Percentiles rank a stretch among this genome's conserved stretches.
These are phyloP conservation scores for Volucella inflata DNA, from an alignment of 2,888 invertebrate species.

Conservation along the genomic window DNA sequence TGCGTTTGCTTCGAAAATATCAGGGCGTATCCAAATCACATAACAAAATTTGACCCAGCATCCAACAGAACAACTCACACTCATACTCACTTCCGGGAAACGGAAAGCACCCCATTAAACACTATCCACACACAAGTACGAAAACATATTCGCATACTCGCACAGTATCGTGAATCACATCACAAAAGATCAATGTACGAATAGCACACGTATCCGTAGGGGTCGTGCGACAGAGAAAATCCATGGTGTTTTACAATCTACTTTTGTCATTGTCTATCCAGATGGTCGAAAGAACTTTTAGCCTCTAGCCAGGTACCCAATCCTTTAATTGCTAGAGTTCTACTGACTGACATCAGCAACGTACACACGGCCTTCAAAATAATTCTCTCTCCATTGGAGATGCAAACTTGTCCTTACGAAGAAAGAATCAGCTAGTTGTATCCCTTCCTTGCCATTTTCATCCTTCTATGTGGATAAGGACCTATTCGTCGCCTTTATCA, in stretches of 20 bases:
- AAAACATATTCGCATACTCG: no score
- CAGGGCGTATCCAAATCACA: conserved; percentile 28
- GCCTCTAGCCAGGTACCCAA: conserved; percentile 51
- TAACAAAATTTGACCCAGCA: conserved; percentile 13
- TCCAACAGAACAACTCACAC: conserved; percentile 1
- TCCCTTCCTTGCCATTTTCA: background rate
- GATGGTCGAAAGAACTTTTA: conserved; percentile 16
- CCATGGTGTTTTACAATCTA: conserved; percentile 13
- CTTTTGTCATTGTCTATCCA: conserved; percentile 25
- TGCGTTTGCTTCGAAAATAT: conserved; percentile 25
- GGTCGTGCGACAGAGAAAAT: conserved; percentile 13
- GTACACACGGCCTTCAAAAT: conserved; percentile 28
- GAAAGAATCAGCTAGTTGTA: no score
- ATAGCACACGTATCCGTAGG: conserved; percentile 11
- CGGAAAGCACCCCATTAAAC: conserved; percentile 49
- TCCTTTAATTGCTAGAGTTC: conserved; percentile 63
- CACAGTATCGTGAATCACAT: conserved; percentile 24
- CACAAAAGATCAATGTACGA: conserved; percentile 43
- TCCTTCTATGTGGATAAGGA: conserved; percentile 27
- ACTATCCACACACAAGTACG: conserved; percentile 22
- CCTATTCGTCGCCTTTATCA: conserved; percentile 52
- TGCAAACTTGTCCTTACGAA: conserved; percentile 31
- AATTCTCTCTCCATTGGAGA: conserved; percentile 46
- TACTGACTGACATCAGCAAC: conserved; percentile 30
- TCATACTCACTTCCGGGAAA: background rate